Percentiles rank a stretch among this genome's conserved stretches.
Evolutionary conservation across 2,797 vertebrate genomes (phyloP).

Genomic region (Siniperca obscura): DNA sequence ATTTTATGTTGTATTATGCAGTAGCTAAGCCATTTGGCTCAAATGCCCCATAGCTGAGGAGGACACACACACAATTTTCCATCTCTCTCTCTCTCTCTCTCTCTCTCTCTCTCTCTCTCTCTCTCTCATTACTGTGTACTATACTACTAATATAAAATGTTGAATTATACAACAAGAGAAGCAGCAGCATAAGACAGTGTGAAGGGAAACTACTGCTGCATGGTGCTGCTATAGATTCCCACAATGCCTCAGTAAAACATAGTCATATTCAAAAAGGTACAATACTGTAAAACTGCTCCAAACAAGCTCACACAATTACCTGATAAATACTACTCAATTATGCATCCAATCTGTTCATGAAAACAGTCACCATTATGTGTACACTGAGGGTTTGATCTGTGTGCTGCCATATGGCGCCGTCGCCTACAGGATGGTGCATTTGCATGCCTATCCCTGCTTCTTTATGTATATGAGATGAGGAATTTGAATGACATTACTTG

Average conservation of each 20-base stretch:
- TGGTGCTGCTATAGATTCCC: background rate
- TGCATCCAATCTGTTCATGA: slow-evolving; percentile 68
- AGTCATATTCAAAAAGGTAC: slow-evolving; percentile 7
- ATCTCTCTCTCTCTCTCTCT: slow-evolving; percentile 3
- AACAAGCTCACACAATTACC: slow-evolving; percentile 35
- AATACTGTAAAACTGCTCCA: slow-evolving; percentile 41
- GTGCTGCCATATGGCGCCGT: slow-evolving; percentile 63
- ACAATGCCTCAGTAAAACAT: background rate
- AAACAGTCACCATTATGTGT: slow-evolving; percentile 36
- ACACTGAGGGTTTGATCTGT: slow-evolving; percentile 45
- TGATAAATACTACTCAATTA: slow-evolving; percentile 57
- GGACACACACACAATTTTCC: slow-evolving; percentile 38
- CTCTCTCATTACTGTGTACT: no score
- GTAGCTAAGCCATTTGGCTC: slow-evolving; percentile 46
- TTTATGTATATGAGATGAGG: slow-evolving; percentile 51
- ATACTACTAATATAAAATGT: background rate
- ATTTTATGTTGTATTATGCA: slow-evolving; percentile 63
- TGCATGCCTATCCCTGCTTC: slow-evolving; percentile 46
- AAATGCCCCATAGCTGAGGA: slow-evolving; percentile 33
- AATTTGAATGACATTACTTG: slow-evolving; percentile 44
- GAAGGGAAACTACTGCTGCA: slow-evolving; percentile 8
- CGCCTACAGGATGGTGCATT: slow-evolving; percentile 56
- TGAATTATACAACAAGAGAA: slow-evolving; percentile 40
- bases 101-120: background rate
- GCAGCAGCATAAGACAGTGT: slow-evolving; percentile 1